Base-by-base conservation (phyloP, 2,888 invertebrate genomes). In the Gasteruption jaculator region DNA sequence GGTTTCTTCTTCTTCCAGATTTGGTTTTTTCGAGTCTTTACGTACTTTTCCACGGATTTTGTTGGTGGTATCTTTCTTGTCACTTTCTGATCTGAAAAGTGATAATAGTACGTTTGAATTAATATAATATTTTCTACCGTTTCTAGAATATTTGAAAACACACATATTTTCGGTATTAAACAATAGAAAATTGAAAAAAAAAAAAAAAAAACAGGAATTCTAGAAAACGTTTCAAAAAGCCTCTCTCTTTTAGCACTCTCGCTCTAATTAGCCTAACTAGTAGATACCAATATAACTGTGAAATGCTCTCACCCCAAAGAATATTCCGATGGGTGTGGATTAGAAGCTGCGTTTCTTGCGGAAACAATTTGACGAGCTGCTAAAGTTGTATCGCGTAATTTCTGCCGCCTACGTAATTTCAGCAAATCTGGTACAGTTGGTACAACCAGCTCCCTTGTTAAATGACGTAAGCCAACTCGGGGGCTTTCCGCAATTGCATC, bases 371-470 rank as follows among this genome's bases (percentile, higher is more conserved):
- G 79, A 22, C 83, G 72, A 8, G 81, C 82, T 6, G 76, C 74
- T 43, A 76, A 76, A 1, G 83, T 82, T 5, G 79, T 75, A 53
- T 76, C 77, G 54, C 81, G 80, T 36, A 82, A 63, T 31, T 76
- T 78, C 71, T 66, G 76, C 71, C 67, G 76, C 43, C 76, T 74
- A 60, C 80, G 81, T 57, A 83, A 70, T 48, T 76, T 76, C 25
- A 83, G 60, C 43, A 83, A 68, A 53, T 82, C 81, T 3, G 82
- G 76, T 56, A 82, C 78, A 3, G 79, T 77, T 5, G 83, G 83
- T 33, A 83, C 77, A 47, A 77, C 74, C 10, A 82, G 65, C 54
- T 79, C 80, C 54, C 66, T 70, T 40, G 67, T 61, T 38, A 68
- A 43, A 46, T 70, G 70, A 24, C 70, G 61, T 21, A 70, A 39